Evolutionary conservation across 2,797 vertebrate genomes (phyloP).

Genomic region (Sebastes jordani): DNA sequence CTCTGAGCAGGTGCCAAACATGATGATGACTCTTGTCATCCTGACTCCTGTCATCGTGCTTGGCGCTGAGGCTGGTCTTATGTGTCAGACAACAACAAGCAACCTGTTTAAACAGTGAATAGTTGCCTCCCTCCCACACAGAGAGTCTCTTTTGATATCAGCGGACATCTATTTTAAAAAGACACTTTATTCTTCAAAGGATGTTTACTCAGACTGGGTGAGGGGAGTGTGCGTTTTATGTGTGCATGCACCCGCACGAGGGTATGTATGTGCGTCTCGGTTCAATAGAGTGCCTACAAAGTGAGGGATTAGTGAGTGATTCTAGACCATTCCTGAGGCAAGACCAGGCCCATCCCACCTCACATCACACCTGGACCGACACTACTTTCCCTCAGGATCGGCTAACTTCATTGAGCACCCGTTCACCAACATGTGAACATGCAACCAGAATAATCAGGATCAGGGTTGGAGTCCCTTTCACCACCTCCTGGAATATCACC

Average conservation of each 20-base stretch:
- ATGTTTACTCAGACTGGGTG: slow-evolving; percentile 71
- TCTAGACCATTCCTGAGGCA: slow-evolving; percentile 78
- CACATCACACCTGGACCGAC: slow-evolving; percentile 73
- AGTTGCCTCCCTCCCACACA: slow-evolving; percentile 53
- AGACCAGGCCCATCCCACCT: slow-evolving; percentile 78
- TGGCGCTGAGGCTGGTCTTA: slow-evolving; percentile 37
- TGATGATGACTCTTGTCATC: slow-evolving; percentile 22
- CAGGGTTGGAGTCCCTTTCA: slow-evolving; percentile 23
- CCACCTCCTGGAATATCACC: slow-evolving; percentile 35
- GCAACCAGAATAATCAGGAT: slow-evolving; percentile 29
- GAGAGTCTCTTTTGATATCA: slow-evolving; percentile 72
- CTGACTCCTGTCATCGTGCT: slow-evolving; percentile 16
- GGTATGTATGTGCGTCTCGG: slow-evolving; percentile 35
- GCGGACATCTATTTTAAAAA: slow-evolving; percentile 69
- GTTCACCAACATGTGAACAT: slow-evolving; percentile 27
- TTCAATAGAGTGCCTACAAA: slow-evolving; percentile 77
- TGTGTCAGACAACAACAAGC: slow-evolving; percentile 71
- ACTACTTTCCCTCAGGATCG: slow-evolving; percentile 64
- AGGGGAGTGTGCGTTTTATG: slow-evolving; percentile 24
- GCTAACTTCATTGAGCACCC: slow-evolving; percentile 53
- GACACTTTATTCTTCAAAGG: slow-evolving; percentile 81
- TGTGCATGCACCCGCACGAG: slow-evolving; percentile 21
- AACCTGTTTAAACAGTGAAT: slow-evolving; percentile 74
- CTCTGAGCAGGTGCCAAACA: slow-evolving; percentile 48
- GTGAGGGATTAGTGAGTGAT: slow-evolving; percentile 76